Evolutionary conservation across 2,113 vertebrate genomes (phyloP).

Genomic region (Sakesphorus luctuosus): DNA sequence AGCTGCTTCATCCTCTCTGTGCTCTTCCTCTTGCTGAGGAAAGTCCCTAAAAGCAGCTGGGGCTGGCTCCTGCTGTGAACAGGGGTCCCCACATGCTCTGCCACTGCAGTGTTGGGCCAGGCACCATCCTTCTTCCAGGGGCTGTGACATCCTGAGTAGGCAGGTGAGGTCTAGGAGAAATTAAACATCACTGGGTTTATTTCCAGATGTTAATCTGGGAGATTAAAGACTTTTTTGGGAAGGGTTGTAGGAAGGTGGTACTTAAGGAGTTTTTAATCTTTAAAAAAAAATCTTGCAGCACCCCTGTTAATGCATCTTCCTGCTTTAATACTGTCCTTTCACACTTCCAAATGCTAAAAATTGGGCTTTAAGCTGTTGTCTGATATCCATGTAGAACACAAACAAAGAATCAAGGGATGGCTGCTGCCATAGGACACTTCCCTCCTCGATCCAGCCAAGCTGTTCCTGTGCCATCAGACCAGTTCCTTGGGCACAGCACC

Average conservation of each 20-base stretch:
- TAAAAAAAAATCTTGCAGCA: background rate
- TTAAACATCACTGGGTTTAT: background rate
- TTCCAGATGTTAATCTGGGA: background rate
- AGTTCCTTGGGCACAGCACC: rapidly evolving
- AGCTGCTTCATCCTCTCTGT: background rate
- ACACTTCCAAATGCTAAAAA: background rate
- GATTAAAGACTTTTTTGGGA: background rate
- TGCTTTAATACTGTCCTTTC: background rate
- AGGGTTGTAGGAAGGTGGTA: background rate
- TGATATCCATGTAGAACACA: background rate
- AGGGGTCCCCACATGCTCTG: background rate
- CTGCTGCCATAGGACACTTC: rapidly evolving
- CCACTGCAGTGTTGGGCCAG: rapidly evolving
- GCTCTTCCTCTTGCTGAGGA: background rate
- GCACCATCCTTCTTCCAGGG: background rate
- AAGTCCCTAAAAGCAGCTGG: background rate
- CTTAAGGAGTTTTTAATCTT: background rate
- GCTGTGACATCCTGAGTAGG: background rate
- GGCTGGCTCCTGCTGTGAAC: background rate
- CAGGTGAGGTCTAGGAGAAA: background rate
- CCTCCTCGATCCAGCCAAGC: background rate
- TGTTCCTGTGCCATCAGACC: rapidly evolving
- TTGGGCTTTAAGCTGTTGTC: background rate
- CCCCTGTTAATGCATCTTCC: background rate
- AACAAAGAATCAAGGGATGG: background rate